These are phyloP conservation scores for Trissolcus basalis DNA, from an alignment of 1,140 invertebrate species.

Conservation along the genomic window DNA sequence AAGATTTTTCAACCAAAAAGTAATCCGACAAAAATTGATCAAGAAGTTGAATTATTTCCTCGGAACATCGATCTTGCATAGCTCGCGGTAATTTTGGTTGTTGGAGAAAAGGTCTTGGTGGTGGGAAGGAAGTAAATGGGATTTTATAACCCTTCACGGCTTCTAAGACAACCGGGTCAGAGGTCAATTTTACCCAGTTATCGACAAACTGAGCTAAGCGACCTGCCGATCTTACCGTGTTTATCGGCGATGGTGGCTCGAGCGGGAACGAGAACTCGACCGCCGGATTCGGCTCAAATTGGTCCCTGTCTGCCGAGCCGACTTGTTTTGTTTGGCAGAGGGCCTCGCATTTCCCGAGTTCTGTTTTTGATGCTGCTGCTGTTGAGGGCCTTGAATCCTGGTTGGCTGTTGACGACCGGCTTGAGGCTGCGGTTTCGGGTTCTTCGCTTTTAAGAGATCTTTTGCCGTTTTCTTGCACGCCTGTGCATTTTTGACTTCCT, in stretches of 20 bases:
- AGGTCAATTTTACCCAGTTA: not conserved
- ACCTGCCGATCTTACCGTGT: constrained; percentile 4
- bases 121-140: too few relatives aligned
- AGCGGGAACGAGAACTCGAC: constrained; percentile 5
- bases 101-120: too few relatives aligned
- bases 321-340: not conserved
- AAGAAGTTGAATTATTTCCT: too few relatives aligned
- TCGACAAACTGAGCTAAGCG: not conserved
- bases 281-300: not conserved
- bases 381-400: not conserved
- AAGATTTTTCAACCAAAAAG: too few relatives aligned
- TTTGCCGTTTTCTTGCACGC: constrained; percentile 1
- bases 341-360: not conserved
- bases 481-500: constrained; percentile 7
- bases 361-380: not conserved
- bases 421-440: not conserved
- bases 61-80: too few relatives aligned
- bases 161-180: not conserved
- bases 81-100: too few relatives aligned
- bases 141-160: too few relatives aligned
- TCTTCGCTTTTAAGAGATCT: not conserved
- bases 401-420: not conserved
- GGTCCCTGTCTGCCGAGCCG: not conserved
- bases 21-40: too few relatives aligned
- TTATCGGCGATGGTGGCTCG: not conserved